Conservation (phyloP, 2,113 vertebrate species). For the Reinhardtius hippoglossoides region DNA sequence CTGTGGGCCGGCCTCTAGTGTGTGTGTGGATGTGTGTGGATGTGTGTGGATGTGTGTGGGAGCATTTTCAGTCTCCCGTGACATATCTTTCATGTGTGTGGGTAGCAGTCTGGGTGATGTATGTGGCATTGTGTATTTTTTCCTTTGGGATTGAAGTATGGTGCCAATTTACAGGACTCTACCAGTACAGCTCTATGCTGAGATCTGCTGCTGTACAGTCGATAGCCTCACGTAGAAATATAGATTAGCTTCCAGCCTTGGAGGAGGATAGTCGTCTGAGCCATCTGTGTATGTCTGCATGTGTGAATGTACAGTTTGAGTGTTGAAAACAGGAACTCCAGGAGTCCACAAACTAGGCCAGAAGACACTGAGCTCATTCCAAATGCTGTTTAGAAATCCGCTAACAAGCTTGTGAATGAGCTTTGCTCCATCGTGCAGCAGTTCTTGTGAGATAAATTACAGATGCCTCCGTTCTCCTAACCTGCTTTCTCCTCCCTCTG, state of each 20-base stretch:
- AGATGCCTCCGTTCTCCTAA: slow-evolving; percentile 48
- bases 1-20: slow-evolving; percentile 27
- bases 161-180: too few relatives aligned
- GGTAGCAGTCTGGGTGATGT: slow-evolving; percentile 44
- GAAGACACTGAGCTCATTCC: slow-evolving; percentile 48
- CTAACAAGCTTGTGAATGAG: slow-evolving; percentile 64
- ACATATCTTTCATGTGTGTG: slow-evolving; percentile 31
- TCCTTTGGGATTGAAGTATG: too few relatives aligned
- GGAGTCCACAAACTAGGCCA: slow-evolving; percentile 62
- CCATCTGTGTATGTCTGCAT: slow-evolving; percentile 3
- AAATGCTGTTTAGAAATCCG: slow-evolving; percentile 53
- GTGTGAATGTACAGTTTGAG: not conserved
- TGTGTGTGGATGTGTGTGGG: slow-evolving; percentile 34
- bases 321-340: slow-evolving; percentile 14
- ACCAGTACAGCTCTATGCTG: not conserved
- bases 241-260: not conserved
- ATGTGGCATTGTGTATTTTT: slow-evolving; percentile 10
- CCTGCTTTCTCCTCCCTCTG: slow-evolving; percentile 54
- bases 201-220: not conserved
- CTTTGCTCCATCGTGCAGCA: slow-evolving; percentile 52
- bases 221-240: slow-evolving; percentile 29
- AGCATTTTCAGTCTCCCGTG: slow-evolving; percentile 25
- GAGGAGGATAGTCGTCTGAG: slow-evolving; percentile 5
- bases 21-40: slow-evolving; percentile 4
- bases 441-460: slow-evolving; percentile 67